These are phyloP conservation scores for Poecilia wingei DNA, from an alignment of 2,797 vertebrate genomes.

Conservation along the genomic window DNA sequence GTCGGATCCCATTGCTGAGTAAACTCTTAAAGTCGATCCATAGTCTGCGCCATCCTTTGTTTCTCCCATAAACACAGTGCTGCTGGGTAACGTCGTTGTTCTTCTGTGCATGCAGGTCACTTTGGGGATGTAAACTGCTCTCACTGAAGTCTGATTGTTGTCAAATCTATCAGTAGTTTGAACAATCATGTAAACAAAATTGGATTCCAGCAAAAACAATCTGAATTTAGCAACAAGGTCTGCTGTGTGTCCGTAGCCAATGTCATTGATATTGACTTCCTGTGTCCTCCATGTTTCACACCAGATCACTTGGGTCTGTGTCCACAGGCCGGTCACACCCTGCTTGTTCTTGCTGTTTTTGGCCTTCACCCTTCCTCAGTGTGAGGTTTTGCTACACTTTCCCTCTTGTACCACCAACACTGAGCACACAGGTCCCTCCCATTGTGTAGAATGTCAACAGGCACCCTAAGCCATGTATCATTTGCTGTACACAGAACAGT, in stretches of 20 bases:
- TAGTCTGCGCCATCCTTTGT: too few relatives aligned
- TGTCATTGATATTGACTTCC: neutral
- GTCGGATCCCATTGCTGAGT: too few relatives aligned
- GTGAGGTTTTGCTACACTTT: neutral
- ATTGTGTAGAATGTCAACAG: neutral
- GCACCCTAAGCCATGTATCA: neutral
- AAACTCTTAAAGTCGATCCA: too few relatives aligned
- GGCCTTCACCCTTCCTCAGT: neutral
- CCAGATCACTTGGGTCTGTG: neutral
- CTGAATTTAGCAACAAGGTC: neutral
- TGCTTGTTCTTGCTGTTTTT: neutral
- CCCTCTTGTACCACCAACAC: neutral
- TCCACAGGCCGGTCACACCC: neutral
- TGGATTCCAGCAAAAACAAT: neutral
- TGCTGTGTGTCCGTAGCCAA: neutral
- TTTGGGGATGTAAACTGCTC: neutral
- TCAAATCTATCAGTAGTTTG: neutral
- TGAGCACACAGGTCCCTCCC: neutral
- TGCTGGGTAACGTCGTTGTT: too few relatives aligned
- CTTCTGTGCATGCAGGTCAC: too few relatives aligned
- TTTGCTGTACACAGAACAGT: neutral
- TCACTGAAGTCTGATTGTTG: neutral
- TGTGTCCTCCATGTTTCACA: neutral
- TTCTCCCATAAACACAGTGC: too few relatives aligned
- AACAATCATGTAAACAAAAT: neutral